Conservation (phyloP, 2,797 vertebrate genomes). For the Pampus argenteus region DNA sequence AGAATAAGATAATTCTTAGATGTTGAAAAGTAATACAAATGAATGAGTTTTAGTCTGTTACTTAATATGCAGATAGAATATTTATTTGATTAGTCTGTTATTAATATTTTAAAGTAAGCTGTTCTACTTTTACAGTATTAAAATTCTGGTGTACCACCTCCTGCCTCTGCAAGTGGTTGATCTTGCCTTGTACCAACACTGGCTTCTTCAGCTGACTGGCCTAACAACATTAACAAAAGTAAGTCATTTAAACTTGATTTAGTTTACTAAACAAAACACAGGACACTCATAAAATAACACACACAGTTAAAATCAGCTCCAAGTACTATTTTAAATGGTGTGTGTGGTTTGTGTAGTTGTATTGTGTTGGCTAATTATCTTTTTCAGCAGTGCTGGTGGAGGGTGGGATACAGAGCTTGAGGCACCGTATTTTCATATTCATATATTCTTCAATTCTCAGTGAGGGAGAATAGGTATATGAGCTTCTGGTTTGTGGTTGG, state of each 20-base stretch:
- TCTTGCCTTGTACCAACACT: conserved; percentile 25
- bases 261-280: too few species aligned
- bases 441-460: conserved; percentile 1
- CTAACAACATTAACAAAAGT: conserved; percentile 47
- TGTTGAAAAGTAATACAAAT: background rate
- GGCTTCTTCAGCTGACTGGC: conserved; percentile 21
- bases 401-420: background rate
- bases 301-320: background rate
- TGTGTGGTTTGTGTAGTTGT: background rate
- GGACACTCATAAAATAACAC: too few species aligned
- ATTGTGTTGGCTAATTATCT: background rate
- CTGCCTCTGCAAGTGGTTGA: conserved; percentile 28
- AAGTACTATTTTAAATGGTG: background rate
- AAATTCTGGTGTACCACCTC: conserved; percentile 43
- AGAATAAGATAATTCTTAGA: background rate
- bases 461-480: background rate
- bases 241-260: conserved; percentile 19
- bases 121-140: conserved; percentile 13
- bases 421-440: conserved; percentile 8
- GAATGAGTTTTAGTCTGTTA: background rate
- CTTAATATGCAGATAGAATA: too few species aligned
- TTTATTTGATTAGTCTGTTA: too few species aligned
- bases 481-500: background rate
- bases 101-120: too few species aligned
- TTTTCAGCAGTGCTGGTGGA: background rate